Base-by-base conservation (phyloP, 2,113 vertebrate genomes). In the Oreochromis niloticus region DNA sequence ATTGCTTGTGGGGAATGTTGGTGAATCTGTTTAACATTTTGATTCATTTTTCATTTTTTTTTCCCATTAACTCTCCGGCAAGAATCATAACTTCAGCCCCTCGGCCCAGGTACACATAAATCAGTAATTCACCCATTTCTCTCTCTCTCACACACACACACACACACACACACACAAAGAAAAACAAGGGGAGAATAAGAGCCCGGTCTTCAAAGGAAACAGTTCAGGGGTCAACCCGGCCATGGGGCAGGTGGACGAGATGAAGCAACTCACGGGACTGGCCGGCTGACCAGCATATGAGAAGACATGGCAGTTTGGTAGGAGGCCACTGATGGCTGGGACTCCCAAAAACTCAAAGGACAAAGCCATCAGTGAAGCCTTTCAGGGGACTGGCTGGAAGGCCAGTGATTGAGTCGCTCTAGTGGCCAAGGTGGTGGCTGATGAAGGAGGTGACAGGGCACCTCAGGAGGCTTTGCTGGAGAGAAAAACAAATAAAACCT, bases 191-290 rank as follows among this genome's bases (percentile, higher is more conserved):
- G 56, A 61, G 5, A 32, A 61, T 34, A 30, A 61, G 57, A 61
- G 30, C 30, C 57, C 0, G 0, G 19, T 61, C 57, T 10, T 61
- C 57, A 61, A 61, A 61, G 1, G 16, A 34, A 19, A 61, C 57
- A 61, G 57, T 61, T 61, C 57, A 61, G 39, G 39, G 9, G 9
- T 11, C 10, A 11, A 41, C 39, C 39, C 39, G 4, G 10, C 39
- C 10, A 10, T 41, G 39, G 39, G 39, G 39, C 39, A 41, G 30
- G 57, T 34, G 30, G 30, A 61, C 8, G 57, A 61, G 57, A 61
- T 1, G 30, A 61, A 34, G 30, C 30, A 6, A 34, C 57, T 61
- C 57, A 61, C 9, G 30, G 57, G 57, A 30, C 16, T 32, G 27
- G 27, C 57, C 4, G 1, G 57, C 27, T 59, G 56, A 30, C 56